Conservation (phyloP, 2,888 invertebrate genomes). For the Malthinus flaveolus region DNA sequence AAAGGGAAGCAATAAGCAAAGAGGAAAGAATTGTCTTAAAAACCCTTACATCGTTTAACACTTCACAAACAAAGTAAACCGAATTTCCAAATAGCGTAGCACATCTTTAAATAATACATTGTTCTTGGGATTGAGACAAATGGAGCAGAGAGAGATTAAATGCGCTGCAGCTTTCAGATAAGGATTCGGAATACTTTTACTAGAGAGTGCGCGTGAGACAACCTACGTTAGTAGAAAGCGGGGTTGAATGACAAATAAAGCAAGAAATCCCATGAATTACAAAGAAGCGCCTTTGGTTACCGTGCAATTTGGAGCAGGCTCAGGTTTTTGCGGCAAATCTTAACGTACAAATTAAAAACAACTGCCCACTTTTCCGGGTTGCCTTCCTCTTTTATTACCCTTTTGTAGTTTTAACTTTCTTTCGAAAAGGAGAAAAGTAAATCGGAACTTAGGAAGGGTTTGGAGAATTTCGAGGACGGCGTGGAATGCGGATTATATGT, state of each 20-base stretch:
- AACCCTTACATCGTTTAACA: constrained; percentile 27
- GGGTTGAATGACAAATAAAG: constrained; percentile 56
- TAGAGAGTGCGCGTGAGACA: constrained; percentile 39
- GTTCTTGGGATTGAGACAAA: constrained; percentile 56
- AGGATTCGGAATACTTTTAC: constrained; percentile 34
- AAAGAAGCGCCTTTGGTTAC: constrained; percentile 55
- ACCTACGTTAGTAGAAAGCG: constrained; percentile 47
- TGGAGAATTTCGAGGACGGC: constrained; percentile 42
- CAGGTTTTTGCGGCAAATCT: constrained; percentile 41
- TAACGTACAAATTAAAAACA: constrained; percentile 48
- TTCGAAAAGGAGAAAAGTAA: constrained; percentile 18
- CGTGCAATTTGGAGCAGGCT: constrained; percentile 47
- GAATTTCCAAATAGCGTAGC: constrained; percentile 34
- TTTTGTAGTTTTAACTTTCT: too few relatives aligned
- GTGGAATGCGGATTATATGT: constrained; percentile 44
- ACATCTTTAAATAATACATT: constrained; percentile 55
- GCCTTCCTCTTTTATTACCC: constrained; percentile 21
- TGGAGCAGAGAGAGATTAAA: constrained; percentile 54
- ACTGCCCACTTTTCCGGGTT: constrained; percentile 27
- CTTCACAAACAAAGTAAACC: constrained; percentile 30
- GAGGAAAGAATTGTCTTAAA: not conserved
- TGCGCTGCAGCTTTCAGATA: constrained; percentile 34
- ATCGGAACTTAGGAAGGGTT: constrained; percentile 40
- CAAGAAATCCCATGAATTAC: constrained; percentile 56
- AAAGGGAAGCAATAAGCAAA: not conserved